Base-by-base conservation (phyloP, 2,888 invertebrate species). In the Drosophila flavopinicola region DNA sequence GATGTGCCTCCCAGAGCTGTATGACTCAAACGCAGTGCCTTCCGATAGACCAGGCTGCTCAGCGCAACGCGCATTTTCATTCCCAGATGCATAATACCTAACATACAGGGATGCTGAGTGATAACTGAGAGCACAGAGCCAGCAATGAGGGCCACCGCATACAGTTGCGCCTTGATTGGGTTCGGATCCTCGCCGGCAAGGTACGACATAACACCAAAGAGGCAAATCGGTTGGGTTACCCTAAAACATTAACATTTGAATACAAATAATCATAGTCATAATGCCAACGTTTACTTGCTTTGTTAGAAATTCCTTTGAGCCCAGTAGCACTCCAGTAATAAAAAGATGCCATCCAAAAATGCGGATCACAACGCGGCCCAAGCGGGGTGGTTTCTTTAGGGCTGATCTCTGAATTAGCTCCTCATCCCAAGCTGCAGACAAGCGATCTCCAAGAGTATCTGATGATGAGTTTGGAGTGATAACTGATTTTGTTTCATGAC, bases 31-130 rank as follows among this genome's bases (percentile, higher is more conserved):
- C 92, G 92, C 59, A 95, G 89, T 0, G 94, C 92, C 42, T 91
- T 96, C 75, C 94, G 92, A 88, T 95, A 95, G 37, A 96, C 92
- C 41, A 95, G 90, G 1, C 94, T 93, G 76, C 94, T 94, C 79
- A 94, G 93, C 0, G 95, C 94, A 1, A 95, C 92, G 56, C 95
- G 92, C 67, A 95, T 91, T 84, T 93, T 92, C 94, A 95, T 94
- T 37, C 95, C 95, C 9, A 93, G 89, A 74, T 94, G 93, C 82
- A 92, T 88, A 0, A 93, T 85, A 10, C 94, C 94, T 92, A 97
- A 94, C 94, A 97, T 96, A 88, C 95, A 96, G 0, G 96, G 96
- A 91, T 98, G 98, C 56, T 95, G 94, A 10, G 95, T 92, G 71
- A 96, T 92, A 29, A 96, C 94, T 83, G 95, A 94, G 23, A 95